These are phyloP conservation scores for Argynnis bischoffii DNA, from an alignment of 2,888 invertebrate species.

Conservation along the genomic window DNA sequence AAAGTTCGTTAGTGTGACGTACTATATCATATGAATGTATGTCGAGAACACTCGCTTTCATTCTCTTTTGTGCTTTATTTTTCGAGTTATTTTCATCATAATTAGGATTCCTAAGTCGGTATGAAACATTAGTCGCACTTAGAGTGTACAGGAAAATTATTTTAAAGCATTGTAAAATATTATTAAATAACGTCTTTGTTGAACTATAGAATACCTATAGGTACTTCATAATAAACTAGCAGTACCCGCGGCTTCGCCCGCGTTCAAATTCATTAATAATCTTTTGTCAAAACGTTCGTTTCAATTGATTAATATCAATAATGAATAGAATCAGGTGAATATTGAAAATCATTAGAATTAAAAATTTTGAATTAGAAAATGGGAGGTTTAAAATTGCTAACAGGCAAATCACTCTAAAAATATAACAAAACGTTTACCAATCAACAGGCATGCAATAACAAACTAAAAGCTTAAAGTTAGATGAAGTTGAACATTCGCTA, in stretches of 20 bases:
- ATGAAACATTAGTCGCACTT: slow-evolving; percentile 7
- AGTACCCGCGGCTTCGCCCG: too few species aligned
- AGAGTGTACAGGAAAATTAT: background rate
- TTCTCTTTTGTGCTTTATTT: slow-evolving; percentile 31
- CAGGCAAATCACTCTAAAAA: background rate
- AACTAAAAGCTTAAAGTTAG: slow-evolving; percentile 22
- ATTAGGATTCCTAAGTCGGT: slow-evolving; percentile 24
- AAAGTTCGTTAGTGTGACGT: slow-evolving; percentile 27
- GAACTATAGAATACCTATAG: too few species aligned
- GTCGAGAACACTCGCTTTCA: slow-evolving; percentile 32
- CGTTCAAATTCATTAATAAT: too few species aligned
- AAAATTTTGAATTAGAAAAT: background rate
- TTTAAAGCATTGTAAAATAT: too few species aligned
- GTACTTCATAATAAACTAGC: too few species aligned
- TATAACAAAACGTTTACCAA: slow-evolving; percentile 4
- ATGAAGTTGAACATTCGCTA: slow-evolving; percentile 32
- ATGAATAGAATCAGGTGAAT: too few species aligned
- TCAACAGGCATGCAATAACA: slow-evolving; percentile 14
- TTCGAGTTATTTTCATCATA: slow-evolving; percentile 24
- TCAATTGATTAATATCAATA: too few species aligned
- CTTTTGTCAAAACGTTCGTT: too few species aligned
- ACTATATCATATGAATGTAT: slow-evolving; percentile 28
- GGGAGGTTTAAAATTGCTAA: background rate
- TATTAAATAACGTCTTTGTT: too few species aligned
- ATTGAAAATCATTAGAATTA: too few species aligned